Evolutionary conservation across 2,888 invertebrate genomes (phyloP), one percentile per base, ranked within the genome.

Genomic region (Agriopis leucophaearia): DNA sequence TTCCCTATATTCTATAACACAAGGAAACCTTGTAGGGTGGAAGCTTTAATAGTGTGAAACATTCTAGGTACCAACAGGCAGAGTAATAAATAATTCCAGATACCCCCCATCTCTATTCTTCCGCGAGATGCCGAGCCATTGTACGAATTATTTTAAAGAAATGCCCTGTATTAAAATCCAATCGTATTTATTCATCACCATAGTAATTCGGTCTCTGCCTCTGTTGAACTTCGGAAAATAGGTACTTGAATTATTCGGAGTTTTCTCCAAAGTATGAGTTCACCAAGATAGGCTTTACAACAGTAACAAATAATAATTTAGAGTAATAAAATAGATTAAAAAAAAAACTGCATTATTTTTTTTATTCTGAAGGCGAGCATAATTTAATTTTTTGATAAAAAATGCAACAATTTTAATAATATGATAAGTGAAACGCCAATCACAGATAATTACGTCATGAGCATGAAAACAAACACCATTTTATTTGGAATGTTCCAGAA

Each of bases 81-180:
- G 16, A 16, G 8, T 18, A 5, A 50, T 35, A 35, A 35, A 35
- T 51, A 8, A n/a, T n/a, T 3, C 15, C 8, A 36, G n/a, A 27
- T 16, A 27, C 10, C 7, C 16, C 16, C 6, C 66, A 62, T 47
- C 61, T 16, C 66, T 61, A 61, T 51, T 38, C 12, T 52, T 52
- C 56, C 8, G 38, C 66, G 10, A 63, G 35, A 62, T 66, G 40
- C 16, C 44, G 51, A 9, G 68, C 51, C 68, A 62, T 56, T 69
- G 59, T 67, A 38, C 63, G 54, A 64, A 47, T 62, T 54, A 64
- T 69, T 69, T 66, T 63, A 69, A 66, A 63, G 50, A 18, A 65
- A 54, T 45, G 42, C 36, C 58, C 48, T 62, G 52, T 47, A 64
- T 68, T 66, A 63, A 35, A 27, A 57, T 56, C 40, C 64, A 51